phyloP scores from a whole-genome alignment of 2,113 vertebrate species.

The Ptychochromis oligacanthus region DNA sequence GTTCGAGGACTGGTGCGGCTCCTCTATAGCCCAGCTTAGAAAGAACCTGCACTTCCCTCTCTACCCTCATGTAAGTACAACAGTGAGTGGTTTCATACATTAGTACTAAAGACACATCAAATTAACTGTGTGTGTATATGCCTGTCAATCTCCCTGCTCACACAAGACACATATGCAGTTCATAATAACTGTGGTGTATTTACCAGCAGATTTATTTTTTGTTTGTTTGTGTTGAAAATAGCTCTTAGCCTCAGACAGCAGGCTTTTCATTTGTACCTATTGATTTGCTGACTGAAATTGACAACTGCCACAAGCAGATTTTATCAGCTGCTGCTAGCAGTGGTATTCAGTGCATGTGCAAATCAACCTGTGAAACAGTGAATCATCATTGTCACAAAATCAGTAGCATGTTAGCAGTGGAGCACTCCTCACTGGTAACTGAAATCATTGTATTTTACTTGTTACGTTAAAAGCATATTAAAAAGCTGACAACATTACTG shows the following conservation, averaged over 20 bases:
- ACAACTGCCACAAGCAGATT: not conserved
- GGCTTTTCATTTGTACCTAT: not conserved
- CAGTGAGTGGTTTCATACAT: not conserved
- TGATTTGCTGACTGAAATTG: constrained; percentile 9
- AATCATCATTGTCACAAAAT: not conserved
- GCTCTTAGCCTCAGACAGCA: not conserved
- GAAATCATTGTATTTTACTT: not conserved
- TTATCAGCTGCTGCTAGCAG: not conserved
- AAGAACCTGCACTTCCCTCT: constrained; percentile 97
- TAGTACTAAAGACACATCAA: not conserved
- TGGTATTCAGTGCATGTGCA: not conserved
- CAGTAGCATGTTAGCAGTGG: not conserved
- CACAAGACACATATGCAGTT: not conserved
- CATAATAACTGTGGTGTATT: not conserved
- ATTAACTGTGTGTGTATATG: not conserved
- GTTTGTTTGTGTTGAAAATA: not conserved
- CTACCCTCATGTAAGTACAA: constrained; percentile 92
- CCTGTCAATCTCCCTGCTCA: not conserved
- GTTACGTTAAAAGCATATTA: not conserved
- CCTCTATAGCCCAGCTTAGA: constrained; percentile 88
- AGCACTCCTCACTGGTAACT: not conserved
- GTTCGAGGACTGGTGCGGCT: constrained; percentile 98
- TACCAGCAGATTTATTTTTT: not conserved
- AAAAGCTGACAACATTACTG: not conserved
- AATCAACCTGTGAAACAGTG: not conserved